Evolutionary conservation across 2,113 vertebrate genomes (phyloP), one percentile per base, ranked within the genome.

Genomic region (Prolemur simus): DNA sequence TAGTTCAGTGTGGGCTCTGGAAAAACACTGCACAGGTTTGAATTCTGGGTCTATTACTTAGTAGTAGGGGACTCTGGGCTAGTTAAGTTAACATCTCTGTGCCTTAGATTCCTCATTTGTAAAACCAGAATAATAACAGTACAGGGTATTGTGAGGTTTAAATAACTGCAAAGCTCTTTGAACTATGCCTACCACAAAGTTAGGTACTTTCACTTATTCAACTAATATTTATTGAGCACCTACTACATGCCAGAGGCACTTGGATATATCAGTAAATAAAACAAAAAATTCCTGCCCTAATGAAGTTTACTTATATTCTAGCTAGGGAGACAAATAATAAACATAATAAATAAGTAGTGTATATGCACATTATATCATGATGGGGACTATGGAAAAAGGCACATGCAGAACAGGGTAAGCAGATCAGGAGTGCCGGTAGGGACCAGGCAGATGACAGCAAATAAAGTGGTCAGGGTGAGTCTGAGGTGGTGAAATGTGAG

Each of bases 71-170:
- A 74, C 23, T 6, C 56, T 80, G 25, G 42, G 12, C 8, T 90
- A 54, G 14, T 52, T 77, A 83, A 83, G 15, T 81, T 96, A 92
- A 92, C 13, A 20, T 52, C 21, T 77, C 37, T 96, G 20, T 45
- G 13, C 21, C 66, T 95, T 81, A 77, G 21, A 74, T 89, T 89
- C 63, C 23, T 87, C 37, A 37, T 84, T 37, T 60, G 2, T 90
- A 96, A 95, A 83, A 93, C 89, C 71, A 90, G 52, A 82, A 82
- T 69, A 93, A 89, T 91, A 89, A 71, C 10, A 90, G 5, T 52
- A 63, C 10, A 94, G 39, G 23, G 42, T 89, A 42, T 14, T 66
- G 23, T 56, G 45, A 81, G 10, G 37, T 83, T 92, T 89, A 95
- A 88, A 68, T 73, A 90, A 97, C 91, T 88, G n/a, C 4, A 32